Evolutionary conservation across 2,797 vertebrate species (phyloP).

Genomic region (Pteropus rufus): DNA sequence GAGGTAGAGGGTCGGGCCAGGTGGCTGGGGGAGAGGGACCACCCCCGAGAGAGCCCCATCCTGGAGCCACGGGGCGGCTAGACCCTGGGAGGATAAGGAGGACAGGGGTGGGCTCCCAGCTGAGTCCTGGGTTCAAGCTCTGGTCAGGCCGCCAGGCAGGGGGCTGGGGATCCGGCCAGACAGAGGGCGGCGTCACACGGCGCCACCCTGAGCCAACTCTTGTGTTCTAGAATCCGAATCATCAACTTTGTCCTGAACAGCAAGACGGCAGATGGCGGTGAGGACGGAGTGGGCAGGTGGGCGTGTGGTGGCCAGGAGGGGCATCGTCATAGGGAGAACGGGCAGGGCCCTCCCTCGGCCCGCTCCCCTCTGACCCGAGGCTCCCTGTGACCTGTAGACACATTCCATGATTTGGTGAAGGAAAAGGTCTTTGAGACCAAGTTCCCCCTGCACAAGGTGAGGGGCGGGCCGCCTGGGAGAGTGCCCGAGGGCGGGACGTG

Average conservation of each 20-base stretch:
- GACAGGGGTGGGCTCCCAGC: no score
- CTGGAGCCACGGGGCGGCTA: background rate
- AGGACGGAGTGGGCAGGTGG: constrained; percentile 64
- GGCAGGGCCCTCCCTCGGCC: background rate
- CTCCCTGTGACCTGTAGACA: constrained; percentile 78
- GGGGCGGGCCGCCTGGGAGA: background rate
- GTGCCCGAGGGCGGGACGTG: rapidly evolving
- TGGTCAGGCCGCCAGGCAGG: background rate
- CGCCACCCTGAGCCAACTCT: background rate
- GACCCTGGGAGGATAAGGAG: no score
- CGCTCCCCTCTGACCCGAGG: background rate
- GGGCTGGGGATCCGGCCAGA: background rate
- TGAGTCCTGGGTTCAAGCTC: background rate
- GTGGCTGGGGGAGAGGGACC: background rate
- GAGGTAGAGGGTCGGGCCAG: background rate
- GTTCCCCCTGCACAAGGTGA: constrained; percentile 93
- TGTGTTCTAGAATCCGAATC: constrained; percentile 90
- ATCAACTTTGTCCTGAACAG: constrained; percentile 89
- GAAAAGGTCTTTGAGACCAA: constrained; percentile 87
- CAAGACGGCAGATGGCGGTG: constrained; percentile 66
- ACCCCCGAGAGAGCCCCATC: background rate
- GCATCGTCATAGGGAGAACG: rapidly evolving
- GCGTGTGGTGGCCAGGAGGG: rapidly evolving
- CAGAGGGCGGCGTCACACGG: rapidly evolving
- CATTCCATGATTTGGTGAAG: constrained; percentile 84